Percentiles rank a stretch among this genome's conserved stretches.
phyloP scores from a whole-genome alignment of 2,797 vertebrate genomes.

The Sebastes elongatus region DNA sequence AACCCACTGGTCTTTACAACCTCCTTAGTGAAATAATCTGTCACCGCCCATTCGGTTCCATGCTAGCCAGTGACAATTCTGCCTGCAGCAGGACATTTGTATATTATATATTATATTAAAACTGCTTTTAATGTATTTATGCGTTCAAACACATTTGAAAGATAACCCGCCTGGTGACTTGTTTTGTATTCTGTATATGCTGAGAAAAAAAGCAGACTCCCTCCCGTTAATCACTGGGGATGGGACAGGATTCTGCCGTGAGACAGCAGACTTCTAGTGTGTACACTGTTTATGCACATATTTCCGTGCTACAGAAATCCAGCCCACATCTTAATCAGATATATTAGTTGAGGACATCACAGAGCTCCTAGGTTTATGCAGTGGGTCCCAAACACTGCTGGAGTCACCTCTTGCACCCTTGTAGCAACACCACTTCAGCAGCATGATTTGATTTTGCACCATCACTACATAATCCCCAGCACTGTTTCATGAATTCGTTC shows the following conservation, averaged over 20 bases:
- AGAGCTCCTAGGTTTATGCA: not conserved
- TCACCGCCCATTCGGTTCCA: not conserved
- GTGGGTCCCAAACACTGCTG: not conserved
- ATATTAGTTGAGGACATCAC: not conserved
- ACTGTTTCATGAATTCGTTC: not conserved
- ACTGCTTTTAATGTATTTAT: not conserved
- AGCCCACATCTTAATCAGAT: not conserved
- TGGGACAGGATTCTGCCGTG: not conserved
- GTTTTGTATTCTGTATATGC: constrained; percentile 1
- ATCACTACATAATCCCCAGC: not conserved
- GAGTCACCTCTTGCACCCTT: not conserved
- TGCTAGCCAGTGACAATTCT: not conserved
- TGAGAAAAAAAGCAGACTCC: not conserved
- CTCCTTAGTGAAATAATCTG: not conserved
- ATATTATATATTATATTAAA: not conserved
- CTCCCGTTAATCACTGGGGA: not conserved
- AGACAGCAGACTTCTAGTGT: not conserved
- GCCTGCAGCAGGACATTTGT: not conserved
- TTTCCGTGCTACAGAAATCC: not conserved
- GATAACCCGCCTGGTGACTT: not conserved
- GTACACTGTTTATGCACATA: not conserved
- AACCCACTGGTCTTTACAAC: not conserved
- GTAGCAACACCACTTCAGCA: not conserved
- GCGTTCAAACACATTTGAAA: not conserved
- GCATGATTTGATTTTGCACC: not conserved